Evolutionary conservation across 2,888 invertebrate species (phyloP).

Genomic region (Fragum sueziense): DNA sequence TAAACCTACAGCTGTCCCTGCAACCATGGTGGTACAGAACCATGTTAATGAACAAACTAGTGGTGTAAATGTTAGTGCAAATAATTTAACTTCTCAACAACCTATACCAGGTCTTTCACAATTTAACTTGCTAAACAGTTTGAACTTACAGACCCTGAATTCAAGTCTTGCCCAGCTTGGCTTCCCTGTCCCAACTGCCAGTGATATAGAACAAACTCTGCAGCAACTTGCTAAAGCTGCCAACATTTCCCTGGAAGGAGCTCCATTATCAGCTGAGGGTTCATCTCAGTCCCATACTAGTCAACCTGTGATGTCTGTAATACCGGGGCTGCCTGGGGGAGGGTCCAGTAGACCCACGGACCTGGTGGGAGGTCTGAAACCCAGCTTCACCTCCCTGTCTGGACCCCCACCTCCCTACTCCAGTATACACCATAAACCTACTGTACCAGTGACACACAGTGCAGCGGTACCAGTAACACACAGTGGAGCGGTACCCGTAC

Average conservation of each 20-base stretch:
- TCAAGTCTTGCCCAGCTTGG: slow-evolving; percentile 55
- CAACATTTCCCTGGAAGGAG: slow-evolving; percentile 47
- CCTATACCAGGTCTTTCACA: slow-evolving; percentile 46
- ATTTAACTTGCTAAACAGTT: slow-evolving; percentile 46
- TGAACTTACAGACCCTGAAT: slow-evolving; percentile 54
- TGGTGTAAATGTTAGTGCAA: slow-evolving; percentile 10
- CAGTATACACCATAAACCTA: slow-evolving; percentile 50
- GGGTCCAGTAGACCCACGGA: slow-evolving; percentile 30
- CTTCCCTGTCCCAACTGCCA: slow-evolving; percentile 52
- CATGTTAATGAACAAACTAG: background rate
- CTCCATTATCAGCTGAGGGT: slow-evolving; percentile 16
- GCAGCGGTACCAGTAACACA: slow-evolving; percentile 5
- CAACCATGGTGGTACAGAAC: background rate
- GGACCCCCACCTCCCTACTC: slow-evolving; percentile 59
- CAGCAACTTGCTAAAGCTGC: slow-evolving; percentile 55
- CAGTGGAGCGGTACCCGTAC: background rate
- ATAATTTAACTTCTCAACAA: slow-evolving; percentile 4
- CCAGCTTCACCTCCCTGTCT: slow-evolving; percentile 35
- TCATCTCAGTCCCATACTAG: background rate
- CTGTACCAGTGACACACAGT: slow-evolving; percentile 9
- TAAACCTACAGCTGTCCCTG: background rate
- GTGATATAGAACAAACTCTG: slow-evolving; percentile 61
- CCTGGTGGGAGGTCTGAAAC: slow-evolving; percentile 40
- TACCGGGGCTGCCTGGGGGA: slow-evolving; percentile 21
- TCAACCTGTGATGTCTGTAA: background rate